Percentiles rank a stretch among this genome's conserved stretches.
These are phyloP conservation scores for Dendrocincla tyrannina DNA, from an alignment of 2,797 vertebrate genomes.

Conservation along the genomic window DNA sequence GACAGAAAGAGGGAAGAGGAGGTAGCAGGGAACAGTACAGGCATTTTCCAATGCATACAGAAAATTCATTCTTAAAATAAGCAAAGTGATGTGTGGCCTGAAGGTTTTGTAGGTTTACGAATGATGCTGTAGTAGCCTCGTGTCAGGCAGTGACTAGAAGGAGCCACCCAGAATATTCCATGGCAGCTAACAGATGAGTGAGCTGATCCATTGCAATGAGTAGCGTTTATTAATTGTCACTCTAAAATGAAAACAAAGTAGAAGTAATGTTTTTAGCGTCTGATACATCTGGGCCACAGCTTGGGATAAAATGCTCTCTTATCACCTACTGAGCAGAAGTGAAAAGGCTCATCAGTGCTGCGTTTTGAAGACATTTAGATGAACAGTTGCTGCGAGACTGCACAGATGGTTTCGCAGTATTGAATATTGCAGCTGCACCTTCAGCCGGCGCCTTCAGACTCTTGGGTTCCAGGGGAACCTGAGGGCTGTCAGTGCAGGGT, in stretches of 20 bases:
- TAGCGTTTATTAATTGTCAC: background rate
- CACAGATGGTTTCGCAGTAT: constrained; percentile 27
- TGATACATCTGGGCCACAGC: background rate
- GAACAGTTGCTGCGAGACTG: background rate
- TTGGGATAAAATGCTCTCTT: constrained; percentile 4
- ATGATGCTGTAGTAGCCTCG: background rate
- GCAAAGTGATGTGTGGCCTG: background rate
- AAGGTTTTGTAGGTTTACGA: background rate
- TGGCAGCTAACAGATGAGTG: background rate
- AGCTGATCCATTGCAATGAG: background rate
- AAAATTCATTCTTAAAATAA: background rate
- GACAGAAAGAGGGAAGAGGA: background rate
- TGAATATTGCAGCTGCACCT: background rate
- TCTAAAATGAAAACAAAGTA: background rate
- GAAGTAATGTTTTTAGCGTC: background rate
- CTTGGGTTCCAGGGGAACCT: background rate
- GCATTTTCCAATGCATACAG: background rate
- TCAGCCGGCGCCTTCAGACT: background rate
- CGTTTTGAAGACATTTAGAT: background rate
- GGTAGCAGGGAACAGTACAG: background rate
- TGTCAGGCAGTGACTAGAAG: background rate
- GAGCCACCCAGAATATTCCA: background rate
- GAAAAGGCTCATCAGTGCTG: background rate
- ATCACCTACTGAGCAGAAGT: background rate
- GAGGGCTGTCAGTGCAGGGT: background rate